Base-by-base conservation (phyloP, 2,113 vertebrate genomes). In the Ceyx cyanopectus region DNA sequence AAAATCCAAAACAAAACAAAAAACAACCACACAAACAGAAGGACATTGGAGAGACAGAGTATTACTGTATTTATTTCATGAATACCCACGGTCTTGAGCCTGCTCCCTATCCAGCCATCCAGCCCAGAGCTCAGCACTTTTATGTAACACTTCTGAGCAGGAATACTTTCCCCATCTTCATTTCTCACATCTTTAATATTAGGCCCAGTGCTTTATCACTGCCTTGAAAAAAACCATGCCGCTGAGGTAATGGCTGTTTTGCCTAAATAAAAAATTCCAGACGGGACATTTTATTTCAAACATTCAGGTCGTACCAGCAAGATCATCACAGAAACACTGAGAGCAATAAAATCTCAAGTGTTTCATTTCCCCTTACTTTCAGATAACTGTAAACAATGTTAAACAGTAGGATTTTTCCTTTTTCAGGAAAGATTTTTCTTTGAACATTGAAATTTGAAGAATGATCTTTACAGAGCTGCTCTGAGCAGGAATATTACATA, bases 331-430 rank as follows among this genome's bases (percentile, higher is more conserved):
- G 76, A 96, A 93, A 91, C 68, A 87, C 29, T 61, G 37, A 96
- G 41, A 68, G 85, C 72, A 94, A 93, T 96, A 94, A 96, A 96
- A 92, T 70, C 23, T 60, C 2, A 92, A 93, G 96, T 96, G 96
- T 95, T 96, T 95, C 96, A 96, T 96, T 96, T 94, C 95, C 95
- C 91, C 41, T 85, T 61, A 48, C 92, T 92, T 95, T 77, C 91
- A 96, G 93, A 90, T 94, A 95, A 92, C 73, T 85, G 68, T 93
- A 95, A 94, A 94, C 94, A 92, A 89, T 45, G 30, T 72, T 68
- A 68, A 95, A 91, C 21, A 4, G 73, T 75, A 87, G 78, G 61
- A 87, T 89, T 91, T 92, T 92, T 70, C 43, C 63, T 63, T 87
- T 85, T 90, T 84, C 63, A 56, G 16, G 50, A 54, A 63, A 81